Base-by-base conservation (phyloP, 2,113 vertebrate genomes). In the Salvelinus namaycush region DNA sequence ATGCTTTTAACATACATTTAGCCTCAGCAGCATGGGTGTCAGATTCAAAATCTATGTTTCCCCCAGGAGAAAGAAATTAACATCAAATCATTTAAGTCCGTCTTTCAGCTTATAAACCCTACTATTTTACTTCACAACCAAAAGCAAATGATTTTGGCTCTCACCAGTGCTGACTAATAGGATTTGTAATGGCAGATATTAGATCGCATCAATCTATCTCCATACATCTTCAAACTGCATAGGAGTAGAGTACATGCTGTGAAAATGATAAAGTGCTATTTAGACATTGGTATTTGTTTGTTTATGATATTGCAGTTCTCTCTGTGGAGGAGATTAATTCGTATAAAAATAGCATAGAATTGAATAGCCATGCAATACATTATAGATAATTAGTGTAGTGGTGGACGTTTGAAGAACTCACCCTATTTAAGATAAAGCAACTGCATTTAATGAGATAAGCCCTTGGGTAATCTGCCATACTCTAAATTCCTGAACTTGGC, bases 1-100 rank as follows among this genome's bases (percentile, higher is more conserved):
- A 79, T 27, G 78, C 77, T 84, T 79, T 84, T 39, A 78, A 75
- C 69, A 59, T 60, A 73, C 79, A 78, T 82, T 81, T 80, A 81
- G 57, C 34, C 64, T 66, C 67, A 57, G 39, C 20, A 64, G 67
- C 70, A 65, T 70, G 24, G 68, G 78, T 76, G 79, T 82, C 82
- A 31, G 60, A 62, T 83, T 70, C 68, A 74, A 84, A 78, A 51
- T 54, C 74, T 72, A 70, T 75, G 78, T 78, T 70, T 64, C 34
- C 68, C 39, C 54, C 6, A 26, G 57, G 27, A 60, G 18, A n/a
- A 31, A 68, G 31, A 31, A 69, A 67, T 65, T 72, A 70, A 75
- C 67, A 69, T 75, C 34, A 48, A 81, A 78, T 70, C 16, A 80
- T 80, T 68, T 49, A 39, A 78, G 73, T 77, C 64, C 70, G 64